phyloP scores from a whole-genome alignment of 1,140 invertebrate genomes.

The Lepidurus apus region DNA sequence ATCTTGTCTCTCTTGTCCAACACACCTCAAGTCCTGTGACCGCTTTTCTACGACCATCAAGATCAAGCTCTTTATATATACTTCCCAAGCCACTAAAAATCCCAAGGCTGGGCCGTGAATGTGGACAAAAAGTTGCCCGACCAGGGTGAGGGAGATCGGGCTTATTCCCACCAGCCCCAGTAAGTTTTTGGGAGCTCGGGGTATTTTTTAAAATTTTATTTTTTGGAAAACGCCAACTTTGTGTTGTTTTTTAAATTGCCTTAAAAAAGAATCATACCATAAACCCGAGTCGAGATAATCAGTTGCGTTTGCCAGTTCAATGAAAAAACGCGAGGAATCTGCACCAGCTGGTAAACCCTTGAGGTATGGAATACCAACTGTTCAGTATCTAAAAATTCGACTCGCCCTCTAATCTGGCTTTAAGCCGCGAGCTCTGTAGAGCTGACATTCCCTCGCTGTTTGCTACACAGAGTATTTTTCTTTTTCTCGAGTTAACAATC shows the following conservation, averaged over 20 bases:
- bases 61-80: background rate
- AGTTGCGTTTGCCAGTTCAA: background rate
- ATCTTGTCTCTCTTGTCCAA: conserved; percentile 15
- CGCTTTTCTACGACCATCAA: conserved; percentile 11
- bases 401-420: background rate
- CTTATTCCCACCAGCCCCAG: background rate
- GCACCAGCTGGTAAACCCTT: background rate
- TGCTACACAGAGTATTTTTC: no score
- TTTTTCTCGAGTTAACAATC: no score
- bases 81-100: background rate
- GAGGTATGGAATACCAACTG: background rate
- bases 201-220: background rate
- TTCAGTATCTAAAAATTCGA: background rate
- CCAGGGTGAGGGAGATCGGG: background rate
- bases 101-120: background rate
- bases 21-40: conserved; percentile 20
- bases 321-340: background rate
- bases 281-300: background rate
- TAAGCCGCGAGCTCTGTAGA: background rate
- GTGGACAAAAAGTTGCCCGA: background rate
- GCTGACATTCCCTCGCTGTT: background rate
- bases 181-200: background rate
- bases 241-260: background rate
- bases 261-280: background rate
- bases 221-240: background rate